phyloP scores from a whole-genome alignment of 2,113 vertebrate species.

The Eolophus roseicapilla region DNA sequence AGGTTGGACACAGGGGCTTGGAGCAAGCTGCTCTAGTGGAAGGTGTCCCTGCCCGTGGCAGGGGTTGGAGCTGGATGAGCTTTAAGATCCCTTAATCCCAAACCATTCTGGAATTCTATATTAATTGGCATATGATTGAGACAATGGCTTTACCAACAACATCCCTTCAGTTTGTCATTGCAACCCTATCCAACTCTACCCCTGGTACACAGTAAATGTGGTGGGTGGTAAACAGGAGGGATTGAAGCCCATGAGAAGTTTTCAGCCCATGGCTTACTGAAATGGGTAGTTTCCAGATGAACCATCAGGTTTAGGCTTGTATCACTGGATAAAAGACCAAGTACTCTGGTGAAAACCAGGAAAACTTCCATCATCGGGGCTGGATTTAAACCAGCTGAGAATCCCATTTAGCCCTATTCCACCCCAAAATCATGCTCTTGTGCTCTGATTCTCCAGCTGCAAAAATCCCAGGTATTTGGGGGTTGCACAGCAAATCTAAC shows the following conservation, averaged over 20 bases:
- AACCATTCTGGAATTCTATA: background rate
- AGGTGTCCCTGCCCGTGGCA: background rate
- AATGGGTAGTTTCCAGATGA: background rate
- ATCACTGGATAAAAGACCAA: background rate
- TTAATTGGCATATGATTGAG: background rate
- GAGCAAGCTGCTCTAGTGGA: too few species aligned
- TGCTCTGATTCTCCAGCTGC: background rate
- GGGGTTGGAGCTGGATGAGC: background rate
- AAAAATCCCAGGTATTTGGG: background rate
- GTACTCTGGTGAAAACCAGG: background rate
- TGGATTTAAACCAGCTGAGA: background rate
- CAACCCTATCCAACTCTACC: background rate
- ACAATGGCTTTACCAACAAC: background rate
- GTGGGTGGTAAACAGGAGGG: background rate
- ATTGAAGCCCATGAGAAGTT: background rate
- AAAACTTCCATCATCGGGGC: background rate
- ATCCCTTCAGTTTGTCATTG: background rate
- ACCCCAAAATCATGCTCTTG: accelerated
- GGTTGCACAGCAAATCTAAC: background rate
- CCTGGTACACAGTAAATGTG: too few species aligned
- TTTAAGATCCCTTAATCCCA: background rate
- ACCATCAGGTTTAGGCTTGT: background rate
- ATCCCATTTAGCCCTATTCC: background rate
- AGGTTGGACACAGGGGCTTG: background rate
- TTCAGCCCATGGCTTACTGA: background rate